Percentiles rank a stretch among this genome's conserved stretches.
phyloP scores from a whole-genome alignment of 2,888 invertebrate species.

The Orchesellides sinensis region DNA sequence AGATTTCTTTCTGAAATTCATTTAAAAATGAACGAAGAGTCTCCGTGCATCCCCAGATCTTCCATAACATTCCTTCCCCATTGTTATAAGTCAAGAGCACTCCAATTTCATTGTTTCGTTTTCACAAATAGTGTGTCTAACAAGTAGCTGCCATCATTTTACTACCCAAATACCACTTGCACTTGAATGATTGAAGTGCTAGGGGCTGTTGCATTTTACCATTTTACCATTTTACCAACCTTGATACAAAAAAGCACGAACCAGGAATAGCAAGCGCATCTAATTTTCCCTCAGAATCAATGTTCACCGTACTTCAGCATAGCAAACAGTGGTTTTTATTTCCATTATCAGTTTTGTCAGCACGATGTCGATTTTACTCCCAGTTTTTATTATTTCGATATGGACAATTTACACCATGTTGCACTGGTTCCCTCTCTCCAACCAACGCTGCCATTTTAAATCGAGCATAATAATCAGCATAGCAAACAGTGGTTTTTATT shows the following conservation, averaged over 20 bases:
- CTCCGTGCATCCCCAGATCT: too few species aligned
- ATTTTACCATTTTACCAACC: too few species aligned
- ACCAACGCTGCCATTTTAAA: neutral
- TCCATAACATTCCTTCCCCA: too few species aligned
- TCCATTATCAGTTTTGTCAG: constrained; percentile 19
- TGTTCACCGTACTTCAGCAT: neutral
- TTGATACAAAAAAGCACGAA: neutral
- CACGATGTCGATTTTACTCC: neutral
- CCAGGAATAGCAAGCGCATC: neutral
- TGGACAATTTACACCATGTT: constrained; percentile 54
- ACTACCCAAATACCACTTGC: too few species aligned
- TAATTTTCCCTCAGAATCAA: neutral
- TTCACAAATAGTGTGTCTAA: too few species aligned
- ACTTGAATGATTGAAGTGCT: constrained; percentile 26
- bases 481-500: constrained; percentile 37
- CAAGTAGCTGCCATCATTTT: too few species aligned
- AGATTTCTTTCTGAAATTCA: too few species aligned
- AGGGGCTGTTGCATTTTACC: constrained; percentile 37
- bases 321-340: constrained; percentile 37
- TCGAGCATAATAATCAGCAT: constrained; percentile 6
- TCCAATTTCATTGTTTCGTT: too few species aligned
- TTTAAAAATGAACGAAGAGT: too few species aligned
- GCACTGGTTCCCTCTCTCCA: neutral
- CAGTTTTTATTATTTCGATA: constrained; percentile 22
- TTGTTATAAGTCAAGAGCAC: too few species aligned